Base-by-base conservation (phyloP, 2,888 invertebrate genomes). In the Leistus spinibarbis region DNA sequence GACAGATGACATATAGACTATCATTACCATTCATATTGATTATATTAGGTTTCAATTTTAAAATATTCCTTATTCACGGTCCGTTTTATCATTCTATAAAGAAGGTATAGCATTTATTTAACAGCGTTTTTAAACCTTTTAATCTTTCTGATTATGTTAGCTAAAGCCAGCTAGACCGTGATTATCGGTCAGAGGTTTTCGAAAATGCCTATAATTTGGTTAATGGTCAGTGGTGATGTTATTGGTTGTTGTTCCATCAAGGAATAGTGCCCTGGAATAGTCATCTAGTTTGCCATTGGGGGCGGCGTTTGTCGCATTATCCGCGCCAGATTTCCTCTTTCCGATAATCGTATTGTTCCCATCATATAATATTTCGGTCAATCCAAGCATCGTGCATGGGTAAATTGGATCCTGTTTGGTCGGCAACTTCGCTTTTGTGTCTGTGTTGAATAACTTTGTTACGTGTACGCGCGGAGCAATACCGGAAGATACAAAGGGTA, bases 401-500 rank as follows among this genome's bases (percentile, higher is more conserved):
- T 67, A 62, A 67, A 66, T 72, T 66, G 62, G 57, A 67, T 73
- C 60, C 73, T 27, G 67, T 67, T 62, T 23, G 73, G 22, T 20
- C 20, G 57, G 57, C 17, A 16, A 57, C 17, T 53, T 53, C 62
- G 66, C 67, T 67, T 75, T 75, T 69, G 75, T 69, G 69, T 75
- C n/a, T n/a, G 54, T 75, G 13, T 40, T 40, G 40, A 40, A 40
- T 40, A 69, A 69, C 75, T 75, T 69, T 69, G 75, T 75, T 69
- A 75, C 64, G 75, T 64, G 69, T 40, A 16, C 63, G 27, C 56
- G 27, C 56, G 17, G 17, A 66, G 69, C 64, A 75, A 75, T 75
- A 75, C 63, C 75, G 19, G 67, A 40, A 40, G 40, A 64, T 63
- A 75, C 75, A 75, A 69, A 75, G 75, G 75, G 69, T 69, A 69